Percentiles rank a stretch among this genome's conserved stretches.
phyloP scores from a whole-genome alignment of 2,888 invertebrate genomes.

The Rugalucina vietnamica region DNA sequence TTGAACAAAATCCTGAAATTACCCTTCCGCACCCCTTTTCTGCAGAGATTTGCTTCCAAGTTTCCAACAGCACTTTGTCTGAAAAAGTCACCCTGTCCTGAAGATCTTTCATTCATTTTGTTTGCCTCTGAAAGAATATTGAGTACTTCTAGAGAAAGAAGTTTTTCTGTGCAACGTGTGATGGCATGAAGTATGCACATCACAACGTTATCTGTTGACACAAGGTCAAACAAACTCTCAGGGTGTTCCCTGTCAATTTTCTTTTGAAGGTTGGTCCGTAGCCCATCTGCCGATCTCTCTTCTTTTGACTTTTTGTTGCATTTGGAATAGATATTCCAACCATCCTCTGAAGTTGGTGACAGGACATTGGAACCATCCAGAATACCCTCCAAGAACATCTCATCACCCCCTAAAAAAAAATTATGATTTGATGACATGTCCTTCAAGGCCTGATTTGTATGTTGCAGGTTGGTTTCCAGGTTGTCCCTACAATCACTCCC shows the following conservation, averaged over 20 bases:
- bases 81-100: neutral
- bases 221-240: neutral
- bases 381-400: neutral
- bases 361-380: neutral
- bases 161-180: neutral
- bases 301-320: neutral
- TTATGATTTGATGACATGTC: neutral
- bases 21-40: neutral
- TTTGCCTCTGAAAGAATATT: neutral
- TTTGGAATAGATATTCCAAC: conserved; percentile 11
- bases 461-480: neutral
- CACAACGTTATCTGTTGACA: neutral
- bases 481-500: conserved; percentile 8
- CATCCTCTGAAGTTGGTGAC: neutral
- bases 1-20: neutral
- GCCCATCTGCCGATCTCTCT: neutral
- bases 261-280: neutral
- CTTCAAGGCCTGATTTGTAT: neutral
- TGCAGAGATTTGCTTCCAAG: neutral
- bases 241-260: neutral
- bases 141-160: neutral
- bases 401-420: neutral
- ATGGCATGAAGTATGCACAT: neutral
- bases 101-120: neutral
- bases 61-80: neutral